Evolutionary conservation across 1,140 invertebrate genomes (phyloP).

Genomic region (Stegodyphus dumicola): DNA sequence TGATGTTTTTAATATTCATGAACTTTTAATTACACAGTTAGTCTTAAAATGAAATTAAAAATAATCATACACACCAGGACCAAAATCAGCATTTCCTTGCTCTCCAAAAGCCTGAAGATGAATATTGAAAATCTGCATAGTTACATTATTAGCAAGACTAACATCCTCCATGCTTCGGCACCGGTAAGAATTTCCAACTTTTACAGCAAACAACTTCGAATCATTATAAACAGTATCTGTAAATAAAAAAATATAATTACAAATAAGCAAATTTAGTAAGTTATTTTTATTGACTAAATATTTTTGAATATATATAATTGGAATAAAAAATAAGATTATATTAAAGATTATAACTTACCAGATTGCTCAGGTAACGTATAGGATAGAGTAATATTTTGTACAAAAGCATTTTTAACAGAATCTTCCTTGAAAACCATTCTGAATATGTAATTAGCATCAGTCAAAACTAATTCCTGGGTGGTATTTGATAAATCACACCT

Average conservation of each 20-base stretch:
- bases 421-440: conserved; percentile 16
- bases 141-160: conserved; percentile 1
- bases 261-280: background rate
- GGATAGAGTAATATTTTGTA: background rate
- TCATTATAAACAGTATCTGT: conserved; percentile 9
- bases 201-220: background rate
- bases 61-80: background rate
- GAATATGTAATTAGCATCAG: conserved; percentile 6
- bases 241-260: background rate
- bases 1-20: background rate
- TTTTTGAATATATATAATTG: background rate
- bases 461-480: conserved; percentile 13
- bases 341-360: background rate
- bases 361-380: background rate
- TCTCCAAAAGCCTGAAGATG: conserved; percentile 36
- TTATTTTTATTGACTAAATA: background rate
- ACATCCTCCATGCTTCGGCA: conserved; percentile 10
- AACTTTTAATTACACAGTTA: background rate
- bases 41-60: background rate
- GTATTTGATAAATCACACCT: background rate
- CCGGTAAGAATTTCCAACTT: conserved; percentile 28
- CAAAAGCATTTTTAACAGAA: background rate
- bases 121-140: conserved; percentile 28
- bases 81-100: background rate
- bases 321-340: background rate